Evolutionary conservation across 2,888 invertebrate species (phyloP).

Genomic region (Brachypalpus laphriformis): DNA sequence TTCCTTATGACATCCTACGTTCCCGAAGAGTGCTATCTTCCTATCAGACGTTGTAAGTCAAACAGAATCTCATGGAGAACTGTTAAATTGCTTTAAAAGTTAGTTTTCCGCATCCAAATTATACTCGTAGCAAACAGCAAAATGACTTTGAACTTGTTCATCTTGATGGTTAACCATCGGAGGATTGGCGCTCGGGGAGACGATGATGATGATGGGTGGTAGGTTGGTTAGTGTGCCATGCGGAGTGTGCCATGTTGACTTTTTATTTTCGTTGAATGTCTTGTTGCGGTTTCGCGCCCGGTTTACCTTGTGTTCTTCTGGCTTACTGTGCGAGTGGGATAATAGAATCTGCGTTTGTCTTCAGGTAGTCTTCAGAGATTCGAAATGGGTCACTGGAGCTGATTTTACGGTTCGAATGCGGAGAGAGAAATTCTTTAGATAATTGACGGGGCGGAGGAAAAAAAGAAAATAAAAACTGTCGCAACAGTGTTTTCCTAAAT

Average conservation of each 20-base stretch:
- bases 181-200: conserved; percentile 4
- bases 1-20: conserved; percentile 36
- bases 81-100: conserved; percentile 61
- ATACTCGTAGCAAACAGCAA: conserved; percentile 32
- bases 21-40: conserved; percentile 23
- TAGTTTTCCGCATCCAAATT: conserved; percentile 63
- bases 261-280: conserved; percentile 45
- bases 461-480: conserved; percentile 34
- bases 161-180: conserved; percentile 37
- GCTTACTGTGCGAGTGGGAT: conserved; percentile 49
- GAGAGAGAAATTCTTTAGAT: conserved; percentile 66
- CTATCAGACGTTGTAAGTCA: conserved; percentile 33
- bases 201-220: conserved; percentile 53
- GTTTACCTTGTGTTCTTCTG: conserved; percentile 70
- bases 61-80: conserved; percentile 48
- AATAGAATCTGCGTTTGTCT: conserved; percentile 57
- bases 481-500: not conserved
- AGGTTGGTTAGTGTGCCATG: conserved; percentile 66
- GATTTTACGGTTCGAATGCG: conserved; percentile 70
- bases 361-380: conserved; percentile 44
- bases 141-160: conserved; percentile 70
- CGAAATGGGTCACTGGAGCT: conserved; percentile 74
- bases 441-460: conserved; percentile 42
- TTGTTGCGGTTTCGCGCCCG: conserved; percentile 67
- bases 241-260: conserved; percentile 68